phyloP scores from a whole-genome alignment of 2,888 invertebrate genomes.

The Chloroclystis v-ata region DNA sequence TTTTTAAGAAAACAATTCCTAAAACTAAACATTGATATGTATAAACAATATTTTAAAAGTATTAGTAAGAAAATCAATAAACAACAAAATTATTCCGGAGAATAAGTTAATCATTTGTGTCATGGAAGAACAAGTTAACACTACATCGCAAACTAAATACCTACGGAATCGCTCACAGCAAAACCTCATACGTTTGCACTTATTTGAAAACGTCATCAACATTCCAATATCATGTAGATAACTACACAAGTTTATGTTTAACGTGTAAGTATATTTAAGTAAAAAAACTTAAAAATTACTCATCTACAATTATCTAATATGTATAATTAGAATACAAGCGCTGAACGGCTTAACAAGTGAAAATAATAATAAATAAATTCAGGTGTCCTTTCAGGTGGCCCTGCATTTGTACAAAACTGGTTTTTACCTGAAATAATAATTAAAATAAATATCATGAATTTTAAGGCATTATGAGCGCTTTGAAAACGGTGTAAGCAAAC shows the following conservation, averaged over 20 bases:
- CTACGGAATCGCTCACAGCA: conserved; percentile 21
- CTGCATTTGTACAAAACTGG: conserved; percentile 70
- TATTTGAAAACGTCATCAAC: conserved; percentile 36
- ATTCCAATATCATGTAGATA: conserved; percentile 53
- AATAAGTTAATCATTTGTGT: conserved; percentile 12
- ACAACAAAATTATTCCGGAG: neutral
- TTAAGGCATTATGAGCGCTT: neutral
- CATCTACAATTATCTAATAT: conserved; percentile 64
- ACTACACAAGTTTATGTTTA: conserved; percentile 39
- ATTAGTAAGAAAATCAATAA: neutral
- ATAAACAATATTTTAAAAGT: neutral
- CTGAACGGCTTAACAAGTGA: conserved; percentile 69
- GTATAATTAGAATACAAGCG: conserved; percentile 65
- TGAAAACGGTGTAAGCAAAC: too few species aligned
- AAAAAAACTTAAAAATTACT: conserved; percentile 61
- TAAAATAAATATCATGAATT: neutral
- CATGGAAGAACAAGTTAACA: conserved; percentile 22
- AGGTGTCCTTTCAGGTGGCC: conserved; percentile 49
- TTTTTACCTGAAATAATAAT: conserved; percentile 51
- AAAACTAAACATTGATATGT: conserved; percentile 5
- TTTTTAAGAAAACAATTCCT: neutral
- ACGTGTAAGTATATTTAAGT: conserved; percentile 35
- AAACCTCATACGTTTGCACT: conserved; percentile 24
- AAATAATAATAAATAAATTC: conserved; percentile 69
- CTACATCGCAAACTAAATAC: conserved; percentile 1